A percentile compares a stretch with the other conserved stretches of the same genome.
phyloP scores from a whole-genome alignment of 2,797 vertebrate genomes.

The Jordanella pulchra region DNA sequence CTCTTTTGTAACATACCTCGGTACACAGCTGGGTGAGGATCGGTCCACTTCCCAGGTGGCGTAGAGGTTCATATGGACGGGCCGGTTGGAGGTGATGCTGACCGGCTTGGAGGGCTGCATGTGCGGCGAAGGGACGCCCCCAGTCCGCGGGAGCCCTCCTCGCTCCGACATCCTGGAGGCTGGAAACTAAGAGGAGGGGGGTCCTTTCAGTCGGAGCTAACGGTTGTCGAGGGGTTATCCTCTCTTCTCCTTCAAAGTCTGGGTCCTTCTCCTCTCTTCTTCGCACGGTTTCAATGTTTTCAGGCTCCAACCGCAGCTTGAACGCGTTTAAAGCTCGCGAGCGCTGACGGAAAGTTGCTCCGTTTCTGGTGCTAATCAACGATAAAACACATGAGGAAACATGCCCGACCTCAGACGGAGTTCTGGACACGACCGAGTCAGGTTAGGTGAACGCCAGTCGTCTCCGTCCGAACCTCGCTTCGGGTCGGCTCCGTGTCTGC shows the following conservation, averaged over 20 bases:
- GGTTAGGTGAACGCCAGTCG: not conserved
- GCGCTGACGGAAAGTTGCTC: conserved; percentile 33
- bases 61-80: conserved; percentile 94
- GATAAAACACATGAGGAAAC: conserved; percentile 19
- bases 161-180: conserved; percentile 84
- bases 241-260: conserved; percentile 1
- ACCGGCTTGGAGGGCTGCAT: conserved; percentile 84
- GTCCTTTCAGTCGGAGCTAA: conserved; percentile 26
- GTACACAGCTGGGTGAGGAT: conserved; percentile 92
- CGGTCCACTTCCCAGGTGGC: conserved; percentile 95
- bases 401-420: conserved; percentile 25
- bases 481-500: conserved; percentile 6
- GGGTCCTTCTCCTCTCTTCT: not conserved
- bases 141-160: conserved; percentile 83
- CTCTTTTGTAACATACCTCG: conserved; percentile 79
- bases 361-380: conserved; percentile 25
- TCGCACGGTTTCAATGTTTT: not conserved
- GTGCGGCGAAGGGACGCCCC: conserved; percentile 81
- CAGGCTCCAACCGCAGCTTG: conserved; percentile 17
- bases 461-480: not conserved
- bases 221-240: conserved; percentile 7
- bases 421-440: conserved; percentile 1
- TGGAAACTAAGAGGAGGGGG: conserved; percentile 11
- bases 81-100: conserved; percentile 83
- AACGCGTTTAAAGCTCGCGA: conserved; percentile 18